A percentile compares a stretch with the other conserved stretches of the same genome.
Conservation (phyloP, 2,113 vertebrate species). For the Pyxicephalus adspersus region DNA sequence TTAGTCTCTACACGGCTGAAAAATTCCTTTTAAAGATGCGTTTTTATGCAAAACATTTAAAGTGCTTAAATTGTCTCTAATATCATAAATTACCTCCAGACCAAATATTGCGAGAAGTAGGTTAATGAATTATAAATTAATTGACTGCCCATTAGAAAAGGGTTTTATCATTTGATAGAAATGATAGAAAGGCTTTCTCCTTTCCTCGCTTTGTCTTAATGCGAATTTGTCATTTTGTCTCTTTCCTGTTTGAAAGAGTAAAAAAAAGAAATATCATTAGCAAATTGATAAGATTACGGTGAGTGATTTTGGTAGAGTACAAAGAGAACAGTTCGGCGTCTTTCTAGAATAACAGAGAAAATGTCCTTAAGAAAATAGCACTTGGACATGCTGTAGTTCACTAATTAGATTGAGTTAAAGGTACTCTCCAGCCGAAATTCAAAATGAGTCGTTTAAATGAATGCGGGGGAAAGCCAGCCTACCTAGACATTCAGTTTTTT, state of each 20-base stretch:
- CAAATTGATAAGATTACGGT: constrained; percentile 67
- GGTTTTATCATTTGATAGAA: constrained; percentile 71
- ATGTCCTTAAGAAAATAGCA: neutral
- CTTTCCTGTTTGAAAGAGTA: constrained; percentile 59
- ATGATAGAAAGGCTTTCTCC: constrained; percentile 63
- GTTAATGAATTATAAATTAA: constrained; percentile 64
- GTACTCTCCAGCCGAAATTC: no score
- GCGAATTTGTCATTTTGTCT: constrained; percentile 61
- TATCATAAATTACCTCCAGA: constrained; percentile 55
- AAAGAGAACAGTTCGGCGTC: neutral
- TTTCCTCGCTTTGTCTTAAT: constrained; percentile 56
- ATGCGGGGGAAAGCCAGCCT: no score
- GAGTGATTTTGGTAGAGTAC: neutral
- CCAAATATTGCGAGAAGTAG: neutral
- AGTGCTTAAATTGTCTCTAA: constrained; percentile 53
- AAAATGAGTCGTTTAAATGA: no score
- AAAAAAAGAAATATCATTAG: constrained; percentile 64
- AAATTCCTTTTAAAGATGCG: neutral
- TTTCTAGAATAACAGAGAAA: neutral
- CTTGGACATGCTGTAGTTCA: no score
- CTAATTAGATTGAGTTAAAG: no score
- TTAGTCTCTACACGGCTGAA: neutral
- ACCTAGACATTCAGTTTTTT: no score
- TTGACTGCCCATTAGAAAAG: constrained; percentile 66
- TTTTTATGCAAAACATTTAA: constrained; percentile 57